phyloP scores from a whole-genome alignment of 2,797 vertebrate genomes.

The Crax fasciolata region DNA sequence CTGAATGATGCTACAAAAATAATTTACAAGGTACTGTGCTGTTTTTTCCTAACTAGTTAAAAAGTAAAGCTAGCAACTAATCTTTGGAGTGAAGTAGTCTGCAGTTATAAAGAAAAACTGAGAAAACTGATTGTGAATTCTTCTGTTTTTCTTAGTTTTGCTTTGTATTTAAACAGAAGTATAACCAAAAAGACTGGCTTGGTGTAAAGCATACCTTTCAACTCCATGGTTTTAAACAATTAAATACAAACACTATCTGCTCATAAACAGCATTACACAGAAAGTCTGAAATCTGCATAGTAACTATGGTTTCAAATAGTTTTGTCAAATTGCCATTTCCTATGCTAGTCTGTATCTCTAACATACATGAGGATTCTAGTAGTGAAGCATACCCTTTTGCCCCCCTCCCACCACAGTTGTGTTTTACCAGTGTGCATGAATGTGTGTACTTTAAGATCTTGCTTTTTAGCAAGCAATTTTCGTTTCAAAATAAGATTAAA shows the following conservation, averaged over 20 bases:
- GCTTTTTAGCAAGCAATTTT: not conserved
- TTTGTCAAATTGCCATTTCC: not conserved
- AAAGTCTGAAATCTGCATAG: not conserved
- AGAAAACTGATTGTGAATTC: not conserved
- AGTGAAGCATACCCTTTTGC: not conserved
- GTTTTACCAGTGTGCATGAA: not conserved
- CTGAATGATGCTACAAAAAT: constrained; percentile 94
- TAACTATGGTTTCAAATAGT: not conserved
- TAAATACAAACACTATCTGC: not conserved
- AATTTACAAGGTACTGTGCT: constrained; percentile 92
- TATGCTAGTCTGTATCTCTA: not conserved
- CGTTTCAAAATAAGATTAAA: not conserved
- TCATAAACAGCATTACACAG: not conserved
- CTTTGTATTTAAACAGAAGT: not conserved
- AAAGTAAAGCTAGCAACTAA: not conserved
- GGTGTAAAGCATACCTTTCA: not conserved
- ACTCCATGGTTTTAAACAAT: not conserved
- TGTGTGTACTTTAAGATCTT: not conserved
- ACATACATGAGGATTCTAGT: fast-evolving
- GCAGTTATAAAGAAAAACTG: not conserved
- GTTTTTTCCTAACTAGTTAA: not conserved
- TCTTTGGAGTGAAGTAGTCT: not conserved
- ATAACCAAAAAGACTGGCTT: not conserved
- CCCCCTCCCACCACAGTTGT: not conserved
- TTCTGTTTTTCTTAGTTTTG: not conserved